Evolutionary conservation across 2,888 invertebrate species (phyloP).

Genomic region (Drosophila falleni): DNA sequence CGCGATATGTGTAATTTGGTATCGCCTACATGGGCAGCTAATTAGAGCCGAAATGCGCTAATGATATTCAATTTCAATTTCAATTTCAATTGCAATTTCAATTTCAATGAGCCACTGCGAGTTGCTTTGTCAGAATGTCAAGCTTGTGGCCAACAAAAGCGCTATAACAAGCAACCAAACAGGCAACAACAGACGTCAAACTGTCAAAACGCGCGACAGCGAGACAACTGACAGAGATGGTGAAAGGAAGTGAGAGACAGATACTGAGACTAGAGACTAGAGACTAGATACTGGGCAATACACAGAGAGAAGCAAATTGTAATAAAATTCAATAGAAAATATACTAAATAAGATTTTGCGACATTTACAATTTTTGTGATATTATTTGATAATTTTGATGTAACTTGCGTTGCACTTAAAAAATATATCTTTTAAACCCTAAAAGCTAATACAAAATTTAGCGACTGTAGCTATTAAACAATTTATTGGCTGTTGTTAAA

Average conservation of each 20-base stretch:
- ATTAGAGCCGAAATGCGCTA: constrained; percentile 67
- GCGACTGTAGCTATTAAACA: too few species aligned
- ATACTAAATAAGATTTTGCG: too few species aligned
- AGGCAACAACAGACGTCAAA: constrained; percentile 47
- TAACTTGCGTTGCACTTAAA: too few species aligned
- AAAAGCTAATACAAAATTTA: too few species aligned
- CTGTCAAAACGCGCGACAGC: constrained; percentile 59
- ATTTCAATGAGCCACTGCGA: constrained; percentile 35
- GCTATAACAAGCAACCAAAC: constrained; percentile 29
- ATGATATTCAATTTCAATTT: constrained; percentile 67
- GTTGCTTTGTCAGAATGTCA: constrained; percentile 68
- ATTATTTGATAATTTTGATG: too few species aligned
- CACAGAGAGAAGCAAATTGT: neutral
- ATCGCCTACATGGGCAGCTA: constrained; percentile 28
- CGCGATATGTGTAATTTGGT: constrained; percentile 65
- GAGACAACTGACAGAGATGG: constrained; percentile 17
- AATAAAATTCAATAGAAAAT: too few species aligned
- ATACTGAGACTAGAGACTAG: too few species aligned
- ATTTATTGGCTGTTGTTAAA: too few species aligned
- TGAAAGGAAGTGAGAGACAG: neutral
- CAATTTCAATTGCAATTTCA: constrained; percentile 64
- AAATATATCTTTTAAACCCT: too few species aligned
- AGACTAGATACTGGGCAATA: neutral
- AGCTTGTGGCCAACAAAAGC: constrained; percentile 53
- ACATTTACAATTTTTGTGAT: too few species aligned